phyloP scores from a whole-genome alignment of 2,888 invertebrate genomes.

The Amblyjoppa proteus region DNA sequence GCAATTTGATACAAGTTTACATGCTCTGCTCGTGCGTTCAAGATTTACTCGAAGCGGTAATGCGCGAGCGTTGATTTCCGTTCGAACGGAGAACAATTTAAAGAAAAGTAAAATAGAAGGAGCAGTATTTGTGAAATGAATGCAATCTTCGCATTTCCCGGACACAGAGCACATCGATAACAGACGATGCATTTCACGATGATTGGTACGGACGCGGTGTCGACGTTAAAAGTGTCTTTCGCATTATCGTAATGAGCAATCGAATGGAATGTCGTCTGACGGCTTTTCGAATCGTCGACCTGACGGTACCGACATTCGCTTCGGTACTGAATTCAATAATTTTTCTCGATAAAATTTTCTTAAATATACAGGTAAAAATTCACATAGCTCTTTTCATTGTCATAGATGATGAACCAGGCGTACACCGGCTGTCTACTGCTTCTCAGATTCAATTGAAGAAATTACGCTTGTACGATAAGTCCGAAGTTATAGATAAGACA shows the following conservation, averaged over 20 bases:
- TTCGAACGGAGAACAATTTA: neutral
- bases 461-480: too few species aligned
- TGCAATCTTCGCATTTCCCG: neutral
- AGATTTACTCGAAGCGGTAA: slow-evolving; percentile 74
- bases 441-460: slow-evolving; percentile 26
- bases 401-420: slow-evolving; percentile 56
- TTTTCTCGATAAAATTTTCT: neutral
- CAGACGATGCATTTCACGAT: slow-evolving; percentile 70
- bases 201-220: slow-evolving; percentile 66
- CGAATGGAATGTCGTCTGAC: slow-evolving; percentile 70
- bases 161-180: slow-evolving; percentile 69
- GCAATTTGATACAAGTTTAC: slow-evolving; percentile 71
- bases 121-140: neutral
- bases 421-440: slow-evolving; percentile 57
- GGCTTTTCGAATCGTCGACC: slow-evolving; percentile 66
- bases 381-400: neutral
- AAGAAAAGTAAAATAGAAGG: neutral
- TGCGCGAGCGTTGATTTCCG: neutral
- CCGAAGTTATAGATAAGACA: too few species aligned
- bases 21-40: slow-evolving; percentile 73
- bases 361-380: neutral
- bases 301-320: slow-evolving; percentile 72
- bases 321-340: slow-evolving; percentile 62
- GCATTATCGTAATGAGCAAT: slow-evolving; percentile 64
- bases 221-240: slow-evolving; percentile 53